Base-by-base conservation (phyloP, 1,140 invertebrate species). In the Melanaphis sacchari region DNA sequence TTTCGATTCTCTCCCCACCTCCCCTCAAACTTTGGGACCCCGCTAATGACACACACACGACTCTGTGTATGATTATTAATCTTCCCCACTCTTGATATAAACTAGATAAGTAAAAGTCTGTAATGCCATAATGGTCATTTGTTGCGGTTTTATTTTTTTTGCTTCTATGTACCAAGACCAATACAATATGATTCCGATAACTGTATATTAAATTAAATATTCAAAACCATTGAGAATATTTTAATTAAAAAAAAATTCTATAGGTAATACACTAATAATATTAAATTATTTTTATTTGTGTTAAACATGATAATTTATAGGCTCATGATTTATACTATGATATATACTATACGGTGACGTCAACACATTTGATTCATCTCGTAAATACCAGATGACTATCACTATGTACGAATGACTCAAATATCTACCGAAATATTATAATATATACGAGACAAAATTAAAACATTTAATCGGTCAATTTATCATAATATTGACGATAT, bases 31-130 rank as follows among this genome's bases (percentile, higher is more conserved):
- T 85, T 93, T 85, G 24, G 54, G 31, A 41, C 54, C 89, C 91
- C 46, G 91, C 91, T 93, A 93, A 93, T 93, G 91, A 93, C 91
- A 52, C 91, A 52, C 81, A 93, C 91, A 93, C 91, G 91, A 93
- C 36, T 93, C 43, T 82, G 66, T 92, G 38, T 66, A 84, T 46
- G 66, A 92, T 92, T 92, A 92, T 82, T 92, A 92, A 85, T 93
- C 81, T 52, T 84, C 91, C 91, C 81, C 81, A 40, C 91, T 49
- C n/a, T 93, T 38, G 46, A 15, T 49, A 40, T 90, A 66, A 41
- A 90, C 38, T 41, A 41, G 22, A 54, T 90, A 90, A 41, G 38
- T 90, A 66, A 41, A 90, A 90, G 38, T 90, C 46, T 52, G 22
- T 54, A 38, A 54, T 38, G 88, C 36, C 11, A 36, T 40, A 38